Base-by-base conservation (phyloP, 2,113 vertebrate genomes). In the Candoia aspera region DNA sequence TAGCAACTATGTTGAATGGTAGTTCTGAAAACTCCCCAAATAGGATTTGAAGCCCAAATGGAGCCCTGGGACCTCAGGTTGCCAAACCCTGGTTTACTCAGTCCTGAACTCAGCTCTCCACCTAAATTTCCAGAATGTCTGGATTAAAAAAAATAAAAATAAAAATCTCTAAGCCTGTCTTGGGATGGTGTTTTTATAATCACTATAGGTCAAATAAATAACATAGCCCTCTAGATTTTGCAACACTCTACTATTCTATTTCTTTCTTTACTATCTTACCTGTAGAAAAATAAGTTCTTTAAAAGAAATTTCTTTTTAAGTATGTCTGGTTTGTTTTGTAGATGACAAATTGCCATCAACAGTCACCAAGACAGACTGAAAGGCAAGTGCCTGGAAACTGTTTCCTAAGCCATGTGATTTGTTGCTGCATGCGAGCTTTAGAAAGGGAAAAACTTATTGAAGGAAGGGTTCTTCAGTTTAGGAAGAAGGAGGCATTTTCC, bases 401-500 rank as follows among this genome's bases (percentile, higher is more conserved):
- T 15, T 42, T 92, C 85, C 59, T 68, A 92, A 3, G 57, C 89
- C 90, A 93, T 11, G 93, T 86, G 93, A 59, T 94, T 94, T 91
- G 88, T 92, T 90, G 55, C 1, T 91, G 94, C 92, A 89, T 89
- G 33, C 15, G 88, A 90, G 88, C 93, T 92, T 96, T 53, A 86
- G 3, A 92, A 93, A 91, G 90, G 58, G 93, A 93, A 92, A 93
- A 91, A 54, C 85, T 92, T 59, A 95, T 84, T 90, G 92, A 79
- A 94, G 92, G 90, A 94, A 95, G 93, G 87, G 91, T 37, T 87
- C 94, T 95, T 93, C 92, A 87, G 73, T 96, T 91, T 73, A 88
- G 87, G 83, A 90, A 91, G 95, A 84, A 93, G 93, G 92, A 94
- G 92, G 90, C 59, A 94, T 62, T 96, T 95, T 89, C 93, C 84